Evolutionary conservation across 2,113 vertebrate species (phyloP).

Genomic region (Thomomys bottae): DNA sequence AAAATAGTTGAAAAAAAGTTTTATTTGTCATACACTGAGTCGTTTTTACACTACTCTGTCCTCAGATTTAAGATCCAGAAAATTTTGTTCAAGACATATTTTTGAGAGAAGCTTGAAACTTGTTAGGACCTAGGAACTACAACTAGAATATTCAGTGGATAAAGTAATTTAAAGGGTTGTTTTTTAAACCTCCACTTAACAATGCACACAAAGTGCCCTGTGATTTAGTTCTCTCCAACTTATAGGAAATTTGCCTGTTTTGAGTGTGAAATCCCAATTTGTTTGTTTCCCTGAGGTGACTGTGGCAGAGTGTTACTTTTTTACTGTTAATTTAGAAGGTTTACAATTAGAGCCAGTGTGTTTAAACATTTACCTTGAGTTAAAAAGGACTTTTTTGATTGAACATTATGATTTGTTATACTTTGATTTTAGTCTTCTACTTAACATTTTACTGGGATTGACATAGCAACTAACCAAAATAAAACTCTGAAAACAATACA

Average conservation of each 20-base stretch:
- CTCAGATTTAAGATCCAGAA: not conserved
- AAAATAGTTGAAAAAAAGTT: not conserved
- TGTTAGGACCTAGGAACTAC: not conserved
- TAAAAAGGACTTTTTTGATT: not conserved
- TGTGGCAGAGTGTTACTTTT: not conserved
- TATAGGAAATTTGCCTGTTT: too few species aligned
- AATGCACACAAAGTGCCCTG: too few species aligned
- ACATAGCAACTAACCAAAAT: not conserved
- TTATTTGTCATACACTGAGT: not conserved
- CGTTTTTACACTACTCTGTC: slow-evolving; percentile 12
- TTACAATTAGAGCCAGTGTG: not conserved
- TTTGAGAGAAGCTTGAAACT: not conserved
- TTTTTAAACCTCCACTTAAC: not conserved
- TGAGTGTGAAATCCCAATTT: too few species aligned
- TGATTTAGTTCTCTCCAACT: too few species aligned
- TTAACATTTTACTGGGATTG: not conserved
- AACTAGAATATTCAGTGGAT: not conserved
- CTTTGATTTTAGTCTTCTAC: slow-evolving; percentile 1
- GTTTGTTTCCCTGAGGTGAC: too few species aligned
- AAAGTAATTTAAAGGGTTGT: not conserved
- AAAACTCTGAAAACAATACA: not conserved
- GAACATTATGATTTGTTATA: not conserved
- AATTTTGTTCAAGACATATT: not conserved
- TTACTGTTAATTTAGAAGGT: not conserved
- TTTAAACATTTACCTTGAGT: not conserved